phyloP scores from a whole-genome alignment of 92 coral and sea anemone species.

The Siderastrea radians region DNA sequence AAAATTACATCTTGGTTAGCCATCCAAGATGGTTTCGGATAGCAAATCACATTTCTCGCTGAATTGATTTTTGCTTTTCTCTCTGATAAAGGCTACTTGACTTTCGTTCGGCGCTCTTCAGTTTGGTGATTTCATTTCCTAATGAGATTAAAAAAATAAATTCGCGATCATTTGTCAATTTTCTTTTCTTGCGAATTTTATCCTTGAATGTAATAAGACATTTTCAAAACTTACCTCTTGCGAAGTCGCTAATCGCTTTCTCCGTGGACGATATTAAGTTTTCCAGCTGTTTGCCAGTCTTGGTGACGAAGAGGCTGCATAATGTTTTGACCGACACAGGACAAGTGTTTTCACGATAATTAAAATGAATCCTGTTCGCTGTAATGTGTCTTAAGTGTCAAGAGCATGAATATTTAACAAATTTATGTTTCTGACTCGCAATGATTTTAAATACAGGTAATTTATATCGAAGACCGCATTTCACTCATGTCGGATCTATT shows the following conservation, averaged over 20 bases:
- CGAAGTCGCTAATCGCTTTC: not conserved
- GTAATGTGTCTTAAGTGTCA: constrained; percentile 24
- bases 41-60: not conserved
- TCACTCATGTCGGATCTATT: constrained; percentile 4
- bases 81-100: not conserved
- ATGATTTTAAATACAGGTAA: not conserved
- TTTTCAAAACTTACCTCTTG: constrained; percentile 13
- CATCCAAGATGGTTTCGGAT: not conserved
- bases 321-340: constrained; percentile 21
- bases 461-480: not conserved
- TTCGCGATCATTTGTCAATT: not conserved
- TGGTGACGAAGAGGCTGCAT: not conserved
- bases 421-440: not conserved
- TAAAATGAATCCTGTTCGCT: constrained; percentile 21
- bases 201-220: too few relatives aligned
- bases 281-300: not conserved
- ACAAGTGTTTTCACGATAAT: constrained; percentile 29
- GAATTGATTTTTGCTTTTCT: not conserved
- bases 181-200: not conserved
- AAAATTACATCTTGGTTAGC: constrained; percentile 9
- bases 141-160: not conserved
- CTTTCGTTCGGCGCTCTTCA: not conserved
- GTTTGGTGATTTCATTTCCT: not conserved
- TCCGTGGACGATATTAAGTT: constrained; percentile 6
- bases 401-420: constrained; percentile 42